A percentile compares a stretch with the other conserved stretches of the same genome.
Evolutionary conservation across 1,140 invertebrate genomes (phyloP).

Genomic region (Hestina assimilis): DNA sequence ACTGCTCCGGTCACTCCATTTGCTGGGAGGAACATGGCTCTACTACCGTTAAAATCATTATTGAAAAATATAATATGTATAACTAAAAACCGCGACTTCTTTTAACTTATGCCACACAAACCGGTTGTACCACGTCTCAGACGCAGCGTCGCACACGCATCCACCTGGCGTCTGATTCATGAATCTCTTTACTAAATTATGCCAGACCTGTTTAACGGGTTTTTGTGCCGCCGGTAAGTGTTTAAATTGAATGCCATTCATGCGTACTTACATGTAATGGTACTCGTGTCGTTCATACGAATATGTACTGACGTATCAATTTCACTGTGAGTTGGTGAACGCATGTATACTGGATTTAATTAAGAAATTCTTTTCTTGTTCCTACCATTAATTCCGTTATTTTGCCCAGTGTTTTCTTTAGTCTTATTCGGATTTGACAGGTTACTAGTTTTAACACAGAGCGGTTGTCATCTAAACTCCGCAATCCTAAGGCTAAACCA

Average conservation of each 20-base stretch:
- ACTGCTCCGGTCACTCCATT: too few species aligned
- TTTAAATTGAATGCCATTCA: constrained; percentile 61
- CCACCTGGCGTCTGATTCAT: constrained; percentile 60
- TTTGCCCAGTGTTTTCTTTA: too few species aligned
- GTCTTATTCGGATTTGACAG: too few species aligned
- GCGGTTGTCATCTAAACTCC: too few species aligned
- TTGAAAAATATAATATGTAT: not conserved
- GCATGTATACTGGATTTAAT: not conserved
- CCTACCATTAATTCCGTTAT: too few species aligned
- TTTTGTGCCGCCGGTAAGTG: constrained; percentile 44
- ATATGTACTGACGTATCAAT: constrained; percentile 16
- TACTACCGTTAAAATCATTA: too few species aligned
- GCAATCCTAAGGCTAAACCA: too few species aligned
- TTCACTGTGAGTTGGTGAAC: not conserved
- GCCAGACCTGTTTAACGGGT: constrained; percentile 37
- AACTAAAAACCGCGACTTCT: constrained; percentile 4
- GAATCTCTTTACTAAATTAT: constrained; percentile 52
- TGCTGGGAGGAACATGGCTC: too few species aligned
- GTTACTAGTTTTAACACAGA: too few species aligned
- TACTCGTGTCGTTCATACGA: constrained; percentile 21
- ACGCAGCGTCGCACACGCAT: constrained; percentile 37
- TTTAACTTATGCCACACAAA: constrained; percentile 14
- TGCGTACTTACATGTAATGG: constrained; percentile 42
- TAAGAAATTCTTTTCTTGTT: not conserved
- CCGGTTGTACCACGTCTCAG: constrained; percentile 34